Base-by-base conservation (phyloP, 2,888 invertebrate genomes). In the Onchidella celtica region DNA sequence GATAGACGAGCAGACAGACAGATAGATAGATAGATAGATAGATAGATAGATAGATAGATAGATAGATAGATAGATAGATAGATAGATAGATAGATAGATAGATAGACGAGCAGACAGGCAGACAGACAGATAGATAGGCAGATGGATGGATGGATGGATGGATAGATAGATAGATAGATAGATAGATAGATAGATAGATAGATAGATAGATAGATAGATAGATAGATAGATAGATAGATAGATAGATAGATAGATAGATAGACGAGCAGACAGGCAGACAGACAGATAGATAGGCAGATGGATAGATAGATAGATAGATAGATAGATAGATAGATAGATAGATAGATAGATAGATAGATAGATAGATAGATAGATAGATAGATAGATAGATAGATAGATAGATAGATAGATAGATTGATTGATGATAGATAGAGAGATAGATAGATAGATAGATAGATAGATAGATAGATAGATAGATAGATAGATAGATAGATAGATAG, bases 21-120 rank as follows among this genome's bases (percentile, higher is more conserved):
- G n/a, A n/a, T n/a, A n/a, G n/a, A n/a, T n/a, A n/a, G n/a, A n/a
- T 32, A 24, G 9, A 24, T 32, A 65, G 27, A 24, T 32, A 65
- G 3, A 27, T 65, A 65, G 65, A 24, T 65, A 65, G 29, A 24
- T 65, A 65, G 29, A 24, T 32, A 65, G 65, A 24, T 32, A 65
- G 65, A 24, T 65, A 65, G 9, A 24, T 65, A 65, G 65, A 24
- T 65, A 65, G 65, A 24, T 65, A 65, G 65, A 24, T 65, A 65
- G 65, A 34, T 34, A 68, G 68, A 34, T 34, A 68, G 68, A 34
- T 34, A 68, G 68, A 34, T 34, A 68, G 68, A 34, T 34, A 68
- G 68, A 34, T 68, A 68, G 68, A 34, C 27, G 29, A 38, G n/a
- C 27, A 61, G 61, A 61, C 27, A 61, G 61, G n/a, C n/a, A 61